These are phyloP conservation scores for Microtus ochrogaster DNA, from an alignment of 2,113 vertebrate species.

Conservation along the genomic window DNA sequence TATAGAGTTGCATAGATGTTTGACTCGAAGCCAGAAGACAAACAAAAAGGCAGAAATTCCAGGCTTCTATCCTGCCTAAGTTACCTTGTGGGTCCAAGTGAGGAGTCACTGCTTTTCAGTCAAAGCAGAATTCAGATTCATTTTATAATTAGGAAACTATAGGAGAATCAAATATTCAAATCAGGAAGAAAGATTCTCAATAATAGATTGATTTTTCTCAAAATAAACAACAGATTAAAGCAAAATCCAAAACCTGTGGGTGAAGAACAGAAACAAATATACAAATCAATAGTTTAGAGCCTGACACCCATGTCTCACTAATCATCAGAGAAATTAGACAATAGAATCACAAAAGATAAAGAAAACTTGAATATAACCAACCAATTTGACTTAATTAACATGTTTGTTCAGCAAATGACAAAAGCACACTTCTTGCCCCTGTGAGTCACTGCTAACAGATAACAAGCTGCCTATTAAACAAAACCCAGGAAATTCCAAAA, in stretches of 20 bases:
- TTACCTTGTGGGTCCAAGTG: neutral
- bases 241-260: neutral
- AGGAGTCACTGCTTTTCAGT: neutral
- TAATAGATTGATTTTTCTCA: neutral
- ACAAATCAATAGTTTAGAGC: neutral
- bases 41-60: no score
- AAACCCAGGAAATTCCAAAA: neutral
- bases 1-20: neutral
- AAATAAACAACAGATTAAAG: neutral
- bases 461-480: neutral
- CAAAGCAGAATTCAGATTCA: neutral
- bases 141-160: neutral
- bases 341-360: neutral
- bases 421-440: neutral
- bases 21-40: neutral
- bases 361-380: neutral
- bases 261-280: neutral
- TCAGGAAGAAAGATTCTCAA: neutral
- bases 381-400: neutral
- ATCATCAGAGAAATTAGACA: neutral
- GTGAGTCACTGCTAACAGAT: neutral
- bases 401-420: neutral
- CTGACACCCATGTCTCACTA: neutral
- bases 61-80: neutral
- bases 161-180: neutral